Conservation (phyloP, 2,888 invertebrate species). For the Lepidocyrtinus sp. region DNA sequence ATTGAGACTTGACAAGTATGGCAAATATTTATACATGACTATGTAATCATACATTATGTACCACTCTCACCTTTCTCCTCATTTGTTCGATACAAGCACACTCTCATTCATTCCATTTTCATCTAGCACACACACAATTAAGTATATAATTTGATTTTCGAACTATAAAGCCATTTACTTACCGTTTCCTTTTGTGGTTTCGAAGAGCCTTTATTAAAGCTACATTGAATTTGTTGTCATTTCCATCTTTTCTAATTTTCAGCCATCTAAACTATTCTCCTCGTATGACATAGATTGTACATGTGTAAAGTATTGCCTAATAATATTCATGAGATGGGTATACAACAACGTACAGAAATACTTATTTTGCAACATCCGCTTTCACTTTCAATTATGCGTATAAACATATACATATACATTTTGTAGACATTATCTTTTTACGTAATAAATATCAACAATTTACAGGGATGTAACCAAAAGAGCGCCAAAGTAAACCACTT, state of each 20-base stretch:
- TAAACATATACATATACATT: slow-evolving; percentile 3
- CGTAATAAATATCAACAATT: neutral
- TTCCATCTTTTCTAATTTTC: neutral
- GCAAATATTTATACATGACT: too few relatives aligned
- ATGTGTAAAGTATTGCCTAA: too few relatives aligned
- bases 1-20: neutral
- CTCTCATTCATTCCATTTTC: neutral
- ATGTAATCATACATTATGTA: neutral
- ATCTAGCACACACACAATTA: neutral
- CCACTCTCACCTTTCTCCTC: neutral
- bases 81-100: too few relatives aligned
- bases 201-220: slow-evolving; percentile 9
- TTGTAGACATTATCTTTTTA: too few relatives aligned
- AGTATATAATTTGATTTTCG: slow-evolving; percentile 6
- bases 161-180: neutral
- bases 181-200: neutral
- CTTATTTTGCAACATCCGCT: slow-evolving; percentile 2
- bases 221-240: slow-evolving; percentile 46
- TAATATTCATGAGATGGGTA: neutral
- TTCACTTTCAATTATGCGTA: neutral
- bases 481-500: neutral
- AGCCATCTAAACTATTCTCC: neutral
- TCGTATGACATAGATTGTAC: too few relatives aligned
- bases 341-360: slow-evolving; percentile 2
- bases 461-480: neutral